Conservation (phyloP, 92 coral and sea anemone genomes). For the Parazoanthus swiftii region DNA sequence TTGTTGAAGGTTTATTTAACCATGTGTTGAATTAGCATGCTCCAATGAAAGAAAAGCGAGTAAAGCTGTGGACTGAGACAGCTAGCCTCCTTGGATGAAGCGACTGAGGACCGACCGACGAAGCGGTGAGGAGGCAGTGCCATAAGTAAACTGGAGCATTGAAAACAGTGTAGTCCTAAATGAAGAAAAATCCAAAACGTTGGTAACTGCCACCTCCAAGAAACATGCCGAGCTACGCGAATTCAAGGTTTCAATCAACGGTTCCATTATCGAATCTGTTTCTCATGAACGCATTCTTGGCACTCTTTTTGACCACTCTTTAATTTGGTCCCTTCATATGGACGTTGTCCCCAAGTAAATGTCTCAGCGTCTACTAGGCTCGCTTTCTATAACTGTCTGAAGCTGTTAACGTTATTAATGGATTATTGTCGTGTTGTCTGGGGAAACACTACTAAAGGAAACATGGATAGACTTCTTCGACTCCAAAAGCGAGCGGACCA, state of each 20-base stretch:
- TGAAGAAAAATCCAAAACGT: background rate
- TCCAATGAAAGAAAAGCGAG: conserved; percentile 17
- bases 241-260: too few species aligned
- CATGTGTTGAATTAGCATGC: conserved; percentile 18
- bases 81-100: conserved; percentile 15
- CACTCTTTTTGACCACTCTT: background rate
- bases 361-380: background rate
- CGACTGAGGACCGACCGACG: background rate
- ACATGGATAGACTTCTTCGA: background rate
- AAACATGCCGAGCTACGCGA: too few species aligned
- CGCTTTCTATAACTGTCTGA: background rate
- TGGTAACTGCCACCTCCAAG: too few species aligned
- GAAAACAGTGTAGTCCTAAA: background rate
- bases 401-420: background rate
- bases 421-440: background rate
- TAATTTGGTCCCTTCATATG: background rate
- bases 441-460: conserved; percentile 1
- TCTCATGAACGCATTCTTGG: background rate
- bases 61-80: background rate
- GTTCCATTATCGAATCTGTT: too few species aligned
- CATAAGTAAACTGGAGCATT: background rate
- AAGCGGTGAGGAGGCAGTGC: background rate
- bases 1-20: conserved; percentile 28
- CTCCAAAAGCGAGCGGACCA: too few species aligned
- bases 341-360: background rate